Conservation (phyloP, 1,140 invertebrate species). For the Chelonus insularis region DNA sequence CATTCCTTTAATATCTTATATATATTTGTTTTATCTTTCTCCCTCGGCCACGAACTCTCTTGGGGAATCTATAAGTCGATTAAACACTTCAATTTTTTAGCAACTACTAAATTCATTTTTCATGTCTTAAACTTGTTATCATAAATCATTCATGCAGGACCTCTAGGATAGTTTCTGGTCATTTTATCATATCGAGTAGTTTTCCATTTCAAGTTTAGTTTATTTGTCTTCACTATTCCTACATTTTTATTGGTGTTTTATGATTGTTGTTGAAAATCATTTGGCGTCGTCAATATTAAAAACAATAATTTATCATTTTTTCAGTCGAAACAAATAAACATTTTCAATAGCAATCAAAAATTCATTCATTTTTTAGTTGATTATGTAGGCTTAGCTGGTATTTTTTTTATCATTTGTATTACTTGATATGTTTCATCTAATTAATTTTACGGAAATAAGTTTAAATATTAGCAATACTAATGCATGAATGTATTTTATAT, state of each 20-base stretch:
- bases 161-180: conserved; percentile 56
- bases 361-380: too few relatives aligned
- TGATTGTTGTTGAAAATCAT: too few relatives aligned
- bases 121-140: background rate
- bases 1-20: conserved; percentile 15
- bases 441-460: too few relatives aligned
- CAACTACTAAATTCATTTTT: conserved; percentile 1
- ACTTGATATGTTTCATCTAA: too few relatives aligned
- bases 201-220: conserved; percentile 31
- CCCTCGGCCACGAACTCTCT: conserved; percentile 60
- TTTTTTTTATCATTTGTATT: too few relatives aligned
- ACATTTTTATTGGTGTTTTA: too few relatives aligned
- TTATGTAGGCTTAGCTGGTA: too few relatives aligned
- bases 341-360: too few relatives aligned
- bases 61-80: conserved; percentile 40
- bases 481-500: conserved; percentile 3
- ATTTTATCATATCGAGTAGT: conserved; percentile 37
- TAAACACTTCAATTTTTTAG: conserved; percentile 10
- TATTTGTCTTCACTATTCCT: conserved; percentile 25
- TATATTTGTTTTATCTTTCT: conserved; percentile 29
- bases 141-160: conserved; percentile 32
- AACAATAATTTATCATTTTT: too few relatives aligned
- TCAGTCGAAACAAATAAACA: too few relatives aligned
- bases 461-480: conserved; percentile 16
- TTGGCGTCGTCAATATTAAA: too few relatives aligned